These are phyloP conservation scores for Taxidea taxus DNA, from an alignment of 2,113 vertebrate genomes.

Conservation along the genomic window DNA sequence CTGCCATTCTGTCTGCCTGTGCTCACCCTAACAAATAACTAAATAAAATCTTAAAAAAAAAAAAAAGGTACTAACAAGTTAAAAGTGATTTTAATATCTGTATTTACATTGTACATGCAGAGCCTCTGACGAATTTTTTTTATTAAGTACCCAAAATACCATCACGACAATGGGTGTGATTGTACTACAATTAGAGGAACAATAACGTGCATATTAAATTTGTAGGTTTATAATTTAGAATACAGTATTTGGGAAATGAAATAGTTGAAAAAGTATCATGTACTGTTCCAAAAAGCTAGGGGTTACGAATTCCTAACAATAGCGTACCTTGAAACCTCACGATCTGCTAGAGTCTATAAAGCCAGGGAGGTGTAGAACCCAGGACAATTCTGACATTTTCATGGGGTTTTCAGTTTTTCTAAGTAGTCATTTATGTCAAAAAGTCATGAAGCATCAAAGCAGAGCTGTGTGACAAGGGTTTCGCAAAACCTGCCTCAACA, in stretches of 20 bases:
- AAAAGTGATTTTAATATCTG: not conserved
- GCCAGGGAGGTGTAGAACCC: not conserved
- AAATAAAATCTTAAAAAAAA: too few species aligned
- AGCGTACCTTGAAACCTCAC: not conserved
- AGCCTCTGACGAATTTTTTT: not conserved
- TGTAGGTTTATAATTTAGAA: constrained; percentile 11
- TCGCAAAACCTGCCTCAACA: constrained; percentile 40
- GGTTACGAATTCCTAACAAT: constrained; percentile 6
- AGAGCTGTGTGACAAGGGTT: not conserved
- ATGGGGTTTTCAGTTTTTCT: constrained; percentile 40
- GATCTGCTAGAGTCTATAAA: not conserved
- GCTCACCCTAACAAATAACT: too few species aligned
- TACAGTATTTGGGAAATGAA: not conserved
- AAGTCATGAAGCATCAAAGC: constrained; percentile 59
- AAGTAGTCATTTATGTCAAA: constrained; percentile 50
- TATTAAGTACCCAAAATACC: constrained; percentile 5
- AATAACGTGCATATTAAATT: not conserved
- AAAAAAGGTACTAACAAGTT: constrained; percentile 31
- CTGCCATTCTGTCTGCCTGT: too few species aligned
- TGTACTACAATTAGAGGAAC: not conserved
- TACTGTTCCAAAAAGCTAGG: not conserved
- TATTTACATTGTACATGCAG: not conserved
- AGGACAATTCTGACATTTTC: constrained; percentile 52
- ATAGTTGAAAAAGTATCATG: constrained; percentile 38
- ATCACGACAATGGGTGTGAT: not conserved